Evolutionary conservation across 2,113 vertebrate genomes (phyloP), one percentile per base, ranked within the genome.

Genomic region (Marcusenius ussheri): DNA sequence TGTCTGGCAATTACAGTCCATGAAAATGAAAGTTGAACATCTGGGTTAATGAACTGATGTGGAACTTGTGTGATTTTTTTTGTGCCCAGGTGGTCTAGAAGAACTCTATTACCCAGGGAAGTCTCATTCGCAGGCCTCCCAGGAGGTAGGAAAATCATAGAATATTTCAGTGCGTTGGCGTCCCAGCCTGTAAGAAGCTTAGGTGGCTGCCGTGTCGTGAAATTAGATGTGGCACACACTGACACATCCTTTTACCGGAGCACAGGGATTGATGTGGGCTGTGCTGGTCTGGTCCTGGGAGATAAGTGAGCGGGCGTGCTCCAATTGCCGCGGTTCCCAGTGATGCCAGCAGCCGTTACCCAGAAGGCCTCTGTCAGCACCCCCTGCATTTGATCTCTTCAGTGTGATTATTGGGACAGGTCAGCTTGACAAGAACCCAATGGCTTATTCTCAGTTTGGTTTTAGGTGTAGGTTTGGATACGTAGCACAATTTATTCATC

Each of bases 231-330:
- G 91, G 93, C 88, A 91, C 91, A 93, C 88, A 83, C 83, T 49
- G 90, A 91, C 27, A 91, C 91, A 45, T 89, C 85, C 83, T 90
- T 88, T 91, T 83, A 90, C 87, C 87, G 70, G 91, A 89, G 88
- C 89, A 90, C 87, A 90, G 89, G 90, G 88, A 90, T 89, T 92
- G 91, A 91, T 87, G 58, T 93, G 93, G 90, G 91, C 91, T 91
- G 92, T 90, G 90, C 90, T 92, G 92, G 91, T 94, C 94, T 96
- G 95, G 91, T 93, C 91, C 84, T 62, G 47, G 91, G 90, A 94
- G 95, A 96, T 96, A 96, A 95, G 93, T 89, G 90, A 91, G 88
- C 86, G 80, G 46, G 89, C 89, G 83, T 84, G 88, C 86, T 89
- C n/a, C 39, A 56, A 35, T n/a, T 62, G 17, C 46, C n/a, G n/a